Conservation (phyloP, 2,113 vertebrate genomes). For the Varanus salvator region DNA sequence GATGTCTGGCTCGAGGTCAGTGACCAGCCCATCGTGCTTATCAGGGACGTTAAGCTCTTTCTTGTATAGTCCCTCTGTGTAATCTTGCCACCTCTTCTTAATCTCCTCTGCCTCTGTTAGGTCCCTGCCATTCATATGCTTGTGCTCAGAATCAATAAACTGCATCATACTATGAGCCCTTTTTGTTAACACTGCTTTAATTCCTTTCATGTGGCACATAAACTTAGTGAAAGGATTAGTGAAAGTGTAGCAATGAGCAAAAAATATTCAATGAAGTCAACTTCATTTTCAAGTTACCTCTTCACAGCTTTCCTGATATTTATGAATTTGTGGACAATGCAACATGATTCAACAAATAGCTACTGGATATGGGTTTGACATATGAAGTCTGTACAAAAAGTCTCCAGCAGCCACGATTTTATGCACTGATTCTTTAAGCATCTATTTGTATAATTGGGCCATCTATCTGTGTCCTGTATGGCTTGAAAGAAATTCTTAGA, state of each 20-base stretch:
- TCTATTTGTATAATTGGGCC: no score
- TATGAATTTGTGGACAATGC: not conserved
- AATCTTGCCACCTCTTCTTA: no score
- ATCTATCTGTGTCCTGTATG: not conserved
- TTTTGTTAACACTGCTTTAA: not conserved
- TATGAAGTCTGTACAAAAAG: no score
- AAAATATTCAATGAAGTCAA: constrained; percentile 1
- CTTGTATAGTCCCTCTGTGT: no score
- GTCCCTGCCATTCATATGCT: not conserved
- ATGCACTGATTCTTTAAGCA: not conserved
- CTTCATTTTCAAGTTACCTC: constrained; percentile 10
- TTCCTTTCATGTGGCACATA: not conserved
- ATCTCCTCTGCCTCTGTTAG: no score
- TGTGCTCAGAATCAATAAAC: not conserved
- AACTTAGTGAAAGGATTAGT: not conserved
- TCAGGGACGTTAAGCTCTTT: no score
- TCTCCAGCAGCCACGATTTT: not conserved
- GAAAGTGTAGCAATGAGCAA: not conserved
- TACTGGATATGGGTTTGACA: not conserved
- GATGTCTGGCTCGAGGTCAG: no score
- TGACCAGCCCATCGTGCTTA: no score
- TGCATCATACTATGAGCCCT: not conserved
- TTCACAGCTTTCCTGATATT: not conserved
- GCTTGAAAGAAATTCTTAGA: not conserved
- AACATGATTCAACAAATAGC: not conserved